Conservation (phyloP, 2,797 vertebrate genomes). For the Pelochelys cantorii region DNA sequence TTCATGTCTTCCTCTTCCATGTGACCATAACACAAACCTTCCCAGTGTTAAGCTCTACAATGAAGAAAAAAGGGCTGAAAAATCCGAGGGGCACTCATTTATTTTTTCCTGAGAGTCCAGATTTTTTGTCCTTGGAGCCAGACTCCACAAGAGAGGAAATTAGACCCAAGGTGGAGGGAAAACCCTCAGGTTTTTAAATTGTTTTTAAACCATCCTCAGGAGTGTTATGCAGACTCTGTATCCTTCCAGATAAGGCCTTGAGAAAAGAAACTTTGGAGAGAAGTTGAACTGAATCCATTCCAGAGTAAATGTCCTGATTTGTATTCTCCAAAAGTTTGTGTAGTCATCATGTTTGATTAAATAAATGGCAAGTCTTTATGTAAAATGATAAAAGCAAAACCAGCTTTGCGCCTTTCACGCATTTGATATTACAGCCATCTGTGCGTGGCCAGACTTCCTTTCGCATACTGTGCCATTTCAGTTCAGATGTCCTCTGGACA, state of each 20-base stretch:
- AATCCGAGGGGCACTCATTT: no score
- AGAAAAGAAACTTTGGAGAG: background rate
- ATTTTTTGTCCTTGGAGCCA: no score
- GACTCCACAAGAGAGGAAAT: background rate
- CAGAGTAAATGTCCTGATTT: background rate
- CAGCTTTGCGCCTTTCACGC: background rate
- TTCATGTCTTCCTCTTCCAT: no score
- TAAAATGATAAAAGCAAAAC: background rate
- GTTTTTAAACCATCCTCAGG: no score
- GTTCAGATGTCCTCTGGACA: background rate
- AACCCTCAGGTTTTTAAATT: background rate
- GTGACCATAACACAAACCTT: no score
- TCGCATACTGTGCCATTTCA: background rate
- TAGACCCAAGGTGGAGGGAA: no score
- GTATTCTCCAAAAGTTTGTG: background rate
- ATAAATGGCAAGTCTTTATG: background rate
- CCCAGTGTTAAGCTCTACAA: no score
- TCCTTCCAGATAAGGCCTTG: background rate
- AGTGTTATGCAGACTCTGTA: background rate
- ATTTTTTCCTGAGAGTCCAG: no score
- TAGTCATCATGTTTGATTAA: background rate
- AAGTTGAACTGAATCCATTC: background rate
- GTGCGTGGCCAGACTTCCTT: background rate
- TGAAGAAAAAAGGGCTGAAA: no score
- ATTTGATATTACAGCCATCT: background rate